Base-by-base conservation (phyloP, 2,888 invertebrate genomes). In the Drosophila cognata region DNA sequence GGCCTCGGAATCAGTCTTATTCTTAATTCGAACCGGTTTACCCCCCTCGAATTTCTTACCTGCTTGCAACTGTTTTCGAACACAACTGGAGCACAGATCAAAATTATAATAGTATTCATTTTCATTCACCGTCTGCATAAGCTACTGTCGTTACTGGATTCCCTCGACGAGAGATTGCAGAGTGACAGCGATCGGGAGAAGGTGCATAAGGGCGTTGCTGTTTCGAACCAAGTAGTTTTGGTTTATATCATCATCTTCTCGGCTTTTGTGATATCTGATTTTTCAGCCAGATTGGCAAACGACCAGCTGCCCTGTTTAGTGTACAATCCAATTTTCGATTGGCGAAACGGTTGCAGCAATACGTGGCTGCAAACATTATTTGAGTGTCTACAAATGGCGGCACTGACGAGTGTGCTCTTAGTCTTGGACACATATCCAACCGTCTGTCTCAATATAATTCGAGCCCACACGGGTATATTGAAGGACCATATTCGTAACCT, bases 301-400 rank as follows among this genome's bases (percentile, higher is more conserved):
- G 74, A 64, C 0, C 60, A 46, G 2, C 77, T 82, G 1, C 71
- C 81, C 0, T 87, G 80, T 80, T 57, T 74, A 13, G 33, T 85
- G 0, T 87, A 81, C 33, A 82, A 84, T 71, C 87, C 86, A 0
- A 31, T 81, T 0, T 38, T 85, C 5, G 66, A 86, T 50, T 87
- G 83, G 82, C 71, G 70, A 21, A n/a, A 58, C 5, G 70, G 73
- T 0, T 2, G 25, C 0, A 31, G 11, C n/a, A 43, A 46, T 16
- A 31, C 78, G 6, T 87, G 83, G 85, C 13, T 70, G 1, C 80
- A 78, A 8, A 50, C 77, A 0, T 18, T 82, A 0, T 31, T 85
- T 3, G 84, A 87, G 29, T 69, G 52, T 18, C 5, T 75, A 0
- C 50, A 71, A 4, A 66, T 78, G 25, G 51, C 58, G 1, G n/a